Evolutionary conservation across 2,888 invertebrate species (phyloP).

Genomic region (Acleris literana): DNA sequence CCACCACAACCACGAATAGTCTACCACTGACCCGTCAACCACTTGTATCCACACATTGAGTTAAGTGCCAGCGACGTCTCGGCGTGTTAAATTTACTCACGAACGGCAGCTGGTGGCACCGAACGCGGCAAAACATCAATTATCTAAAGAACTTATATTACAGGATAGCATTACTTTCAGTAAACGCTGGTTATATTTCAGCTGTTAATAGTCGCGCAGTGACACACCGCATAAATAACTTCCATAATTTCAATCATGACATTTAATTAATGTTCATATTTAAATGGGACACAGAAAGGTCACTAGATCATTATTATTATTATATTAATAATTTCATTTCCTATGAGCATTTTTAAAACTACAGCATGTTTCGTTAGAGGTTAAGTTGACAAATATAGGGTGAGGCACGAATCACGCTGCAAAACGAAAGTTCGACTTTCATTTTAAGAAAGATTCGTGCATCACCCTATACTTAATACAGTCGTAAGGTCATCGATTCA

Average conservation of each 20-base stretch:
- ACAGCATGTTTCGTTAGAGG: too few relatives aligned
- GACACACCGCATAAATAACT: constrained; percentile 41
- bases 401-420: too few relatives aligned
- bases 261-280: constrained; percentile 51
- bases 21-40: constrained; percentile 3
- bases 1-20: constrained; percentile 7
- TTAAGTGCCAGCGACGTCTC: too few relatives aligned
- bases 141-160: constrained; percentile 15
- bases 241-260: constrained; percentile 50
- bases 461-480: too few relatives aligned
- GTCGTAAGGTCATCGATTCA: too few relatives aligned
- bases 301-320: constrained; percentile 41
- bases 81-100: too few relatives aligned
- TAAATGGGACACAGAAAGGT: constrained; percentile 50
- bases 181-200: constrained; percentile 31
- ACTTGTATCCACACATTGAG: not conserved
- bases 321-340: constrained; percentile 50
- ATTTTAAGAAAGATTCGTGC: too few relatives aligned
- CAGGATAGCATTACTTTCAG: constrained; percentile 20
- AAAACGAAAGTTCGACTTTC: too few relatives aligned
- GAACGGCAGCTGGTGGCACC: too few relatives aligned
- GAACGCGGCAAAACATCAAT: not conserved
- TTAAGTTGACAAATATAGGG: too few relatives aligned
- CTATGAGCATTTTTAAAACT: not conserved
- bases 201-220: constrained; percentile 32